phyloP scores from a whole-genome alignment of 2,888 invertebrate species.

The Dichetophora obliterata region DNA sequence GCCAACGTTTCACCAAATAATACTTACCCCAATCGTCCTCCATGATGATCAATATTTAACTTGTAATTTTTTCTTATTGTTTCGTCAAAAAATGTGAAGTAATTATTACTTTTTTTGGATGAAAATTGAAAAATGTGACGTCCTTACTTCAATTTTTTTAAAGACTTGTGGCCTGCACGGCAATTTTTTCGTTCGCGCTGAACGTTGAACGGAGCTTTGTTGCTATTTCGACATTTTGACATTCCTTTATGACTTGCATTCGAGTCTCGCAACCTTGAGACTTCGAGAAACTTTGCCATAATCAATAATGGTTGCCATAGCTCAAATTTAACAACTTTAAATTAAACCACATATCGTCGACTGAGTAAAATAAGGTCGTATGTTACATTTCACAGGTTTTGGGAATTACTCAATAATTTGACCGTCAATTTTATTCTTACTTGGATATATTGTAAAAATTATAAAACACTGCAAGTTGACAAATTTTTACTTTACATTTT shows the following conservation, averaged over 20 bases:
- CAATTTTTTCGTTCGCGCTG: slow-evolving; percentile 26
- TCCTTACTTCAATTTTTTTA: neutral
- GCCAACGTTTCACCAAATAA: neutral
- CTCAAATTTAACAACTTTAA: too few species aligned
- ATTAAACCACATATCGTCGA: too few species aligned
- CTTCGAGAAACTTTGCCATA: neutral
- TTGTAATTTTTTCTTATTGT: slow-evolving; percentile 39
- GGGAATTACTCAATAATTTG: too few species aligned
- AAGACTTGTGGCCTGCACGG: slow-evolving; percentile 30
- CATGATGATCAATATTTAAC: slow-evolving; percentile 67
- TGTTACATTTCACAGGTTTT: too few species aligned
- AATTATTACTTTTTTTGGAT: slow-evolving; percentile 37
- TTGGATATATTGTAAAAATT: too few species aligned
- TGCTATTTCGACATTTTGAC: slow-evolving; percentile 7
- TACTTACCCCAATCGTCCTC: slow-evolving; percentile 80
- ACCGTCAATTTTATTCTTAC: too few species aligned
- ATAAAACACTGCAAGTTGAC: too few species aligned
- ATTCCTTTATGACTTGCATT: neutral
- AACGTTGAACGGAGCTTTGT: slow-evolving; percentile 11
- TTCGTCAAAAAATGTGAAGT: slow-evolving; percentile 4
- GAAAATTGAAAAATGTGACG: slow-evolving; percentile 38
- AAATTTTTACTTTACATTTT: too few species aligned
- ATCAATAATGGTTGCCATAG: too few species aligned
- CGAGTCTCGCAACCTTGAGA: neutral
- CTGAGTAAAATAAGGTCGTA: too few species aligned